Evolutionary conservation across 23 tunicate species (phyloP), one percentile per base, ranked within the genome.

Genomic region (Trididemnum nubilum): DNA sequence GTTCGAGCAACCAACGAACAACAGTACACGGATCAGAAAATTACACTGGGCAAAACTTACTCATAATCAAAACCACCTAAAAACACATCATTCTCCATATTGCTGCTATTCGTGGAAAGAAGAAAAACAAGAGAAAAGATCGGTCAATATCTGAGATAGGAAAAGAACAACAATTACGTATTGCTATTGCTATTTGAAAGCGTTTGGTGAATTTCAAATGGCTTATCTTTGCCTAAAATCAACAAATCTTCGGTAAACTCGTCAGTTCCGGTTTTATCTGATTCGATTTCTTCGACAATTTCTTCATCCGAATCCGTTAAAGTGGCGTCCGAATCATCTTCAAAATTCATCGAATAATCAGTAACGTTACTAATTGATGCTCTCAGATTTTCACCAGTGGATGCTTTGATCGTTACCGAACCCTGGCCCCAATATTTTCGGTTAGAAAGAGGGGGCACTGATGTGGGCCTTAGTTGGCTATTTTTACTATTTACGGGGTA

Each of bases 381-480:
- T n/a, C 77, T 35, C 9, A 85, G 58, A 21, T 51, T 57, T 54
- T 66, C 71, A n/a, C 98, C 98, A 28, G 75, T 31, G 1, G 65
- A 59, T 2, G 69, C 91, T 74, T 83, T 84, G 33, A 93, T 79
- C 51, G 27, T 39, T 2, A 93, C 64, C 2, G 93, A 75, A 24
- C 82, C 76, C 81, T 93, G 98, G 32, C 98, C 98, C 98, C 98
- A 93, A 40, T 36, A 93, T 52, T 83, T 93, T 57, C 98, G 44
- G 54, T 36, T 51, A 21, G 39, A 39, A 1, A 89, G 83, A 1
- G 86, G 84, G 54, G 90, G 90, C 1, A 83, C 90, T n/a, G 88
- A 50, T 31, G 83, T 77, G 35, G 85, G 32, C 1, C 87, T 49
- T 1, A 51, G 2, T 31, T 52, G 40, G 36, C 32, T 39, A 2